Base-by-base conservation (phyloP, 2,113 vertebrate species). In the Pollachius pollachius region DNA sequence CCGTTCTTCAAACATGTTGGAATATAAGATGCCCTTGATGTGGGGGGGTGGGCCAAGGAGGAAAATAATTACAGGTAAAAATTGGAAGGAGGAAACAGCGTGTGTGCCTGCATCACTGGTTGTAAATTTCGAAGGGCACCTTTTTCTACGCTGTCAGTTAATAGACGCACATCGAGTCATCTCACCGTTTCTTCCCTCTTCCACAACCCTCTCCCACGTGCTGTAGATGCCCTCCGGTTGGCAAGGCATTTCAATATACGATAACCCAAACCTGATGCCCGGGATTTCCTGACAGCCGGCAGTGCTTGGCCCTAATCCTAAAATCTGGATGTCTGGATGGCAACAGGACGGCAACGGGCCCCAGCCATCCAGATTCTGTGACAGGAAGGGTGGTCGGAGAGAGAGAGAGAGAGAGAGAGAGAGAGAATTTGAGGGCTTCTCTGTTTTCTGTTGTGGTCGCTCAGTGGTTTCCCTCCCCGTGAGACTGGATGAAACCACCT, bases 401-500 rank as follows among this genome's bases (percentile, higher is more conserved):
- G 37, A 41, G 37, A 41, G 37, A 41, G 37, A 41, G 37, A 41
- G 37, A 41, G 37, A 41, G 37, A 41, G 41, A 48, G 41, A 48
- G 41, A 9, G 41, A 48, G 41, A 48, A 9, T 16, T 18, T 71
- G 67, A 19, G 69, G 5, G 54, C 15, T 58, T 11, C 78, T 27
- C 57, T 18, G 73, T 71, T 67, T 64, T 77, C 61, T 71, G 57
- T 48, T 81, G 63, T 69, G 79, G 79, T 81, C 3, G 25, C 61
- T 41, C 59, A 64, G 63, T 56, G 69, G 52, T 73, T 74, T 78
- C 21, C 60, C 69, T 48, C 41, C 9, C 9, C 74, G 76, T 79
- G 74, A 68, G 80, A 74, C 75, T 3, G 4, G 27, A 69, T 70
- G 65, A 81, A 21, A 15, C 41, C 23, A 18, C 81, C 78, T 70